Base-by-base conservation (phyloP, 2,113 vertebrate genomes). In the Caracal caracal region DNA sequence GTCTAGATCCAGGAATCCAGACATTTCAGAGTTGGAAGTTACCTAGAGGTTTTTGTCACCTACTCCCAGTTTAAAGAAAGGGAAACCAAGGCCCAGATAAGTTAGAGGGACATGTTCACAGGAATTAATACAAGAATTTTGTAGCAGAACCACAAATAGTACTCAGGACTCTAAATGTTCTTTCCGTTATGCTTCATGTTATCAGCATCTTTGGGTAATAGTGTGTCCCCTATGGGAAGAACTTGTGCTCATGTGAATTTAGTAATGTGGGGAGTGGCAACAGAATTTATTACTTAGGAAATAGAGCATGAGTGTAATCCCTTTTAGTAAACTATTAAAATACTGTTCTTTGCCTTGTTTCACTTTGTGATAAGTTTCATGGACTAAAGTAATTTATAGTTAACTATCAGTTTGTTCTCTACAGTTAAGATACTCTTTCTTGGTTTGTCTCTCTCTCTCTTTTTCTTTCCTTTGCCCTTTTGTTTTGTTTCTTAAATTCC, bases 301-400 rank as follows among this genome's bases (percentile, higher is more conserved):
- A 53, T 35, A 92, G 37, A 3, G 0, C 40, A 12, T 51, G n/a
- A 51, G 13, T 86, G 6, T 65, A 92, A 89, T 33, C 19, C 24
- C 59, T 59, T 90, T 80, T 75, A 61, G 33, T 65, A 66, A 83
- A 59, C 22, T 65, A 49, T 84, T 95, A 81, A 83, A 88, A 65
- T 81, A 43, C 19, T 71, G 30, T 78, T n/a, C 17, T 12, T 95
- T 92, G 24, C n/a, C 84, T 92, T 20, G 49, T 76, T 95, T 96
- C 71, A 81, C 10, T 94, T 82, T 78, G 51, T 82, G 40, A 81
- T 51, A 65, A 49, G 22, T 37, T 35, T 56, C 53, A 81, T 9
- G 35, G 5, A 86, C 51, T 66, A 30, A 73, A 95, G 61, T 93
- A 71, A 76, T 13, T 71, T 35, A 19, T 40, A 40, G 10, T 73